A percentile compares a stretch with the other conserved stretches of the same genome.
Conservation (phyloP, 2,797 vertebrate genomes). For the Myripristis jacobus region DNA sequence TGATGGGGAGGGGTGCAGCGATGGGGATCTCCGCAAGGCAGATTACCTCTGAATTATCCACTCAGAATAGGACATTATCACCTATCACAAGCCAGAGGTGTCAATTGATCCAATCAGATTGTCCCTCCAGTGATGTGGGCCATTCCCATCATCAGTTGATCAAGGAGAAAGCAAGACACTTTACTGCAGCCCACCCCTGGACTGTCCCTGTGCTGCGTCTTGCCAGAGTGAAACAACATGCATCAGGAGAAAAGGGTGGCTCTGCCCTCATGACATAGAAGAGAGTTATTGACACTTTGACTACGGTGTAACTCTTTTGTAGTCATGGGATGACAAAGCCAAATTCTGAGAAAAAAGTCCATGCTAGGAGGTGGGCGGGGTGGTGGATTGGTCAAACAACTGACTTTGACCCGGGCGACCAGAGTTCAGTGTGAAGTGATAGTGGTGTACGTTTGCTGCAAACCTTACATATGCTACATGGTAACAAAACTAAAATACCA, state of each 20-base stretch:
- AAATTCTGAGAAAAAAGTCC: no score
- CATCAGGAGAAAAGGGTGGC: not conserved
- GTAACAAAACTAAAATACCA: no score
- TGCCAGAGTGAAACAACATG: no score
- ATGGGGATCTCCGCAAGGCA: constrained; percentile 74
- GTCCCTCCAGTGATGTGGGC: constrained; percentile 59
- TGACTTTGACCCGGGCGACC: no score
- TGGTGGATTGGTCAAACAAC: no score
- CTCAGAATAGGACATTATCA: constrained; percentile 79
- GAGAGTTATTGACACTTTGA: not conserved
- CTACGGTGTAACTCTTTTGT: no score
- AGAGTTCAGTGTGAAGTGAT: no score
- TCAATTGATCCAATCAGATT: constrained; percentile 79
- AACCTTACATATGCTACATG: no score
- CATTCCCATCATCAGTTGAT: constrained; percentile 70
- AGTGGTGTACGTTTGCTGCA: no score
- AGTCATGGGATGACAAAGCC: no score
- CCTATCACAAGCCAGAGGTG: constrained; percentile 77
- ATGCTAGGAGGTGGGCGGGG: no score
- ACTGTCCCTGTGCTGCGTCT: constrained; percentile 13
- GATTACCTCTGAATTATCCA: constrained; percentile 82
- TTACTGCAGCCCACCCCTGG: constrained; percentile 33
- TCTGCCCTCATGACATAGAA: not conserved
- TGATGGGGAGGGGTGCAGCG: constrained; percentile 26
- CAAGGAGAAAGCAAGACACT: constrained; percentile 48